Base-by-base conservation (phyloP, 1,140 invertebrate genomes). In the Micrasema longulum region DNA sequence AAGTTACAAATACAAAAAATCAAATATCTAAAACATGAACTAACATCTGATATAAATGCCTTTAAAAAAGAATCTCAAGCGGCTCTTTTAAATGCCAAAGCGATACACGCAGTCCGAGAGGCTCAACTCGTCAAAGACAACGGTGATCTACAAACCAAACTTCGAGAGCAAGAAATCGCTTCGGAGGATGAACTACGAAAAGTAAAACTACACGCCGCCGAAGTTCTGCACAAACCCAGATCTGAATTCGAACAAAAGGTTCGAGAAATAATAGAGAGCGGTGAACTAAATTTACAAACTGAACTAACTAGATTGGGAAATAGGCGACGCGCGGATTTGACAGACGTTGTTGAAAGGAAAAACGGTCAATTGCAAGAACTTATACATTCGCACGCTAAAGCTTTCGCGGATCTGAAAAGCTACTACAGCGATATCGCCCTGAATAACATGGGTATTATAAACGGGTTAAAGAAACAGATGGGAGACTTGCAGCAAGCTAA, bases 371-470 rank as follows among this genome's bases (percentile, higher is more conserved):
- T 96, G 12, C 89, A 90, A 10, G 89, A 91, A 18, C 79, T 97
- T 50, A 93, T 93, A 72, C 89, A 89, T 68, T 90, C 93, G 76
- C 94, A 97, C 79, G 93, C 95, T 71, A 90, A 91, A 76, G 91
- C 92, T 0, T 95, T 96, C 78, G 87, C 88, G 38, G 93, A 97
- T 78, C 91, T 97, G 79, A 97, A 96, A 82, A 93, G 93, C 79
- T 97, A 97, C 84, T 98, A 96, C 77, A 97, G 96, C 77, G 94
- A 97, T 76, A 95, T 97, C 45, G 95, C 94, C 0, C 81, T 96
- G 0, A 97, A 97, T 79, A 97, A 97, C 81, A 85, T 97, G 69
- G 92, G 82, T 80, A 81, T 95, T 6, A 95, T 96, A 36, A 89
- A 90, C 72, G 92, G 88, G 76, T 82, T 95, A 36, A 95, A 35